A percentile compares a stretch with the other conserved stretches of the same genome.
phyloP scores from a whole-genome alignment of 2,113 vertebrate species.

The Kryptolebias marmoratus region DNA sequence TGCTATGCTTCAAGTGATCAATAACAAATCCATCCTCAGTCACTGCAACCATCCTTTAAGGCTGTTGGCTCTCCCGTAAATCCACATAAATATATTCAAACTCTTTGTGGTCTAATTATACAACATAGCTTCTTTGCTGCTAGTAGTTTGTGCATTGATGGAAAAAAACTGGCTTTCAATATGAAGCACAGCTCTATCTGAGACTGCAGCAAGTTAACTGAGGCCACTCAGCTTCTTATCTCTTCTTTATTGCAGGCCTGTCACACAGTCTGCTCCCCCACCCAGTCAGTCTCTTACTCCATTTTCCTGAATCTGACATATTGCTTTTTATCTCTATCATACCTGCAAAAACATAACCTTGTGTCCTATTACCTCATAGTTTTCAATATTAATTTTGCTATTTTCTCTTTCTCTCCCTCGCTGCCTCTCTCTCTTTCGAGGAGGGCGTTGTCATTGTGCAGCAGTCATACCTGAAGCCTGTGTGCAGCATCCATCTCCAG shows the following conservation, averaged over 20 bases:
- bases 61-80: slow-evolving; percentile 4
- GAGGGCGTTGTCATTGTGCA: slow-evolving; percentile 48
- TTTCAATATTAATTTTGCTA: slow-evolving; percentile 10
- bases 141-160: neutral
- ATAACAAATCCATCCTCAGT: slow-evolving; percentile 7
- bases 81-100: slow-evolving; percentile 12
- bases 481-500: slow-evolving; percentile 21
- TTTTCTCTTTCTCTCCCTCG: slow-evolving; percentile 18
- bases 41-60: slow-evolving; percentile 10
- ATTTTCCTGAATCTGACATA: slow-evolving; percentile 3
- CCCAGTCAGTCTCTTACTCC: slow-evolving; percentile 14
- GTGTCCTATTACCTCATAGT: slow-evolving; percentile 27
- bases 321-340: slow-evolving; percentile 23
- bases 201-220: slow-evolving; percentile 46
- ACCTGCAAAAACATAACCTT: slow-evolving; percentile 18
- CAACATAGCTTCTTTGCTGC: slow-evolving; percentile 1
- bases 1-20: slow-evolving; percentile 12
- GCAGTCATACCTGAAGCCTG: slow-evolving; percentile 34
- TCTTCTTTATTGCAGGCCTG: slow-evolving; percentile 17
- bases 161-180: slow-evolving; percentile 8
- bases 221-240: slow-evolving; percentile 26
- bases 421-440: neutral
- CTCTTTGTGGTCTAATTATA: neutral
- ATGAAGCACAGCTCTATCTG: neutral
- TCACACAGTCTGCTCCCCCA: slow-evolving; percentile 23